Conservation (phyloP, 2,797 vertebrate species). For the Crax fasciolata region DNA sequence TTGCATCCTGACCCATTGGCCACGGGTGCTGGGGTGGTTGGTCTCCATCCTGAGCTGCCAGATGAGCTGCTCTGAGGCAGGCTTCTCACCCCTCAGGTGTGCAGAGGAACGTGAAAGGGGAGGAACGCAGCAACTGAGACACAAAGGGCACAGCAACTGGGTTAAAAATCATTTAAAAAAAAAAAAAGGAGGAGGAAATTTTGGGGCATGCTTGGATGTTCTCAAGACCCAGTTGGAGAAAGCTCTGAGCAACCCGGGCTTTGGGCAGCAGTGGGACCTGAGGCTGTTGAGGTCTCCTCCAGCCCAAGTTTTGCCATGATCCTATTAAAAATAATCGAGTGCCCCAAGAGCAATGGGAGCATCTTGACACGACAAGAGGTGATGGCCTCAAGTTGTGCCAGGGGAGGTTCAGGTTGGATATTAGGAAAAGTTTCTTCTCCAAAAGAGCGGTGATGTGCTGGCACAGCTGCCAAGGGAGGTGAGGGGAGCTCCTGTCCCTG, state of each 20-base stretch:
- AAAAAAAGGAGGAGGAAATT: not conserved
- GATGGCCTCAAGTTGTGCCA: not conserved
- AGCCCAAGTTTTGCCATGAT: rapidly evolving
- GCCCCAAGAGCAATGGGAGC: too few relatives aligned
- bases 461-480: not conserved
- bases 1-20: not conserved
- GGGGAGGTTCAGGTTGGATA: not conserved
- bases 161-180: not conserved
- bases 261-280: not conserved
- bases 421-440: not conserved
- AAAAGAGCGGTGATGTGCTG: not conserved
- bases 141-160: not conserved
- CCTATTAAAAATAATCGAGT: not conserved
- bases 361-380: not conserved
- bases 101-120: rapidly evolving
- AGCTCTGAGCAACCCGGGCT: not conserved
- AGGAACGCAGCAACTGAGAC: not conserved
- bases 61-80: not conserved
- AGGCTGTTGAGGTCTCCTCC: not conserved
- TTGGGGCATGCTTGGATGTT: not conserved
- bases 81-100: not conserved
- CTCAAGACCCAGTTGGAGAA: not conserved
- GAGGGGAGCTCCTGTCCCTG: too few relatives aligned
- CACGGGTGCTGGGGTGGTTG: rapidly evolving
- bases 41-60: not conserved